phyloP scores from a whole-genome alignment of 2,113 vertebrate species.

The Saccopteryx bilineata region DNA sequence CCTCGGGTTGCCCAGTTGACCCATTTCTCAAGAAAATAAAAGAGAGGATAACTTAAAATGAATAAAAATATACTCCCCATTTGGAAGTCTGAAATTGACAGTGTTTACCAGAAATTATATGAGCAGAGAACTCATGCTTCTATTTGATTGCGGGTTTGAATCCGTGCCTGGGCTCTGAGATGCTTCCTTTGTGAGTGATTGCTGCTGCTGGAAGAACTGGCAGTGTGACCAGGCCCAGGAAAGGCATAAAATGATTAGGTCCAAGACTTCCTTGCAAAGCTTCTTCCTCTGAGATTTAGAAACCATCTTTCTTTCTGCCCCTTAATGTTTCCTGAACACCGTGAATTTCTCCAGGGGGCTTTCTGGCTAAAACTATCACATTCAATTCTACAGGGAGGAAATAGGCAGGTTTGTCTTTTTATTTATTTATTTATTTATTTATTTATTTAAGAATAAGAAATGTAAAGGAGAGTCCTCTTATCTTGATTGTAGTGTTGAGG shows the following conservation, averaged over 20 bases:
- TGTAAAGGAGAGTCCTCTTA: not conserved
- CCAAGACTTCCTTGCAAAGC: slow-evolving; percentile 68
- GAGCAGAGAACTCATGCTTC: slow-evolving; percentile 52
- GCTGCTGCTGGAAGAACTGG: slow-evolving; percentile 77
- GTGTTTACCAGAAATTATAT: slow-evolving; percentile 83
- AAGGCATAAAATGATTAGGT: slow-evolving; percentile 81
- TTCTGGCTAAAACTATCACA: slow-evolving; percentile 74
- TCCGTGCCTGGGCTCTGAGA: slow-evolving; percentile 72
- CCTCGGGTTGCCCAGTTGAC: slow-evolving; percentile 40
- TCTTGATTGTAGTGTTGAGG: not conserved
- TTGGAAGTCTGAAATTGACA: slow-evolving; percentile 80
- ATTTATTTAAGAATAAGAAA: slow-evolving; percentile 13
- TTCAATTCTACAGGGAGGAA: slow-evolving; percentile 76
- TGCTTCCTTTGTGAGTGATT: slow-evolving; percentile 73
- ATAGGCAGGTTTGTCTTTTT: slow-evolving; percentile 73
- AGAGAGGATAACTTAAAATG: slow-evolving; percentile 71
- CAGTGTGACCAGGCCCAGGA: slow-evolving; percentile 74
- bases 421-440: not conserved
- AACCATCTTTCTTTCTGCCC: slow-evolving; percentile 80
- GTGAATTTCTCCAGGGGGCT: slow-evolving; percentile 82
- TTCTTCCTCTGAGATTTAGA: slow-evolving; percentile 82
- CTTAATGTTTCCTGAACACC: slow-evolving; percentile 84
- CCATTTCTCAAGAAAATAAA: slow-evolving; percentile 79
- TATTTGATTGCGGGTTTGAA: slow-evolving; percentile 81
- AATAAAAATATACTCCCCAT: slow-evolving; percentile 75